phyloP scores from a whole-genome alignment of 2,888 invertebrate species.

The Gari tellinella region DNA sequence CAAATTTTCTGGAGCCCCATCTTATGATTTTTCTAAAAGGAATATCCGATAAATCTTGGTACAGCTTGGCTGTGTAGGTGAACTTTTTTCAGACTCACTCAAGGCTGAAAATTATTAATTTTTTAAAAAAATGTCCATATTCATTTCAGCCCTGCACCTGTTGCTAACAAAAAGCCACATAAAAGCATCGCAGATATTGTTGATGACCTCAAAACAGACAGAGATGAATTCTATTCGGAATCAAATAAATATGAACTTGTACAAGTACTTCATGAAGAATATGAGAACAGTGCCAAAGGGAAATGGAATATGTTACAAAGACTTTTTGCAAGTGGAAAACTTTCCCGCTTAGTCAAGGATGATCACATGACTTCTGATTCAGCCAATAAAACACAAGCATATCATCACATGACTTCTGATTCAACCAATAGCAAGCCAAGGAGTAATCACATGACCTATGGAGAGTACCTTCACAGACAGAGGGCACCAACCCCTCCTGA shows the following conservation, averaged over 20 bases:
- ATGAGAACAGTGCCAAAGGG: conserved; percentile 45
- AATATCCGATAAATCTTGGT: too few relatives aligned
- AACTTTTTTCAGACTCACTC: too few relatives aligned
- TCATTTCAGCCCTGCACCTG: conserved; percentile 13
- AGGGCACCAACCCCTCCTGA: conserved; percentile 10
- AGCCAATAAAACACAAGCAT: conserved; percentile 17
- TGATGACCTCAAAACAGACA: conserved; percentile 59
- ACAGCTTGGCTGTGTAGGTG: too few relatives aligned
- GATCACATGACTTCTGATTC: conserved; percentile 20
- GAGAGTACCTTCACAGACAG: conserved; percentile 14
- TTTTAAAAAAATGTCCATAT: too few relatives aligned
- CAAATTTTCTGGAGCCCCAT: too few relatives aligned
- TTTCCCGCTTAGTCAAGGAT: not conserved
- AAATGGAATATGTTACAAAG: conserved; percentile 57
- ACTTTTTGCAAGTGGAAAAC: conserved; percentile 30
- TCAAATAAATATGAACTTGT: conserved; percentile 55
- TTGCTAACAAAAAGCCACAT: not conserved
- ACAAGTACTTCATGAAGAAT: conserved; percentile 52
- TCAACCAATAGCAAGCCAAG: conserved; percentile 6
- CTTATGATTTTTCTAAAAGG: too few relatives aligned
- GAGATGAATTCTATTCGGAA: conserved; percentile 58
- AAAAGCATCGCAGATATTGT: conserved; percentile 32
- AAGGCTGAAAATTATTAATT: too few relatives aligned
- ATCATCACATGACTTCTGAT: not conserved
- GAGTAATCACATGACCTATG: not conserved